These are phyloP conservation scores for Drosophila borborema DNA, from an alignment of 2,888 invertebrate genomes.

Conservation along the genomic window DNA sequence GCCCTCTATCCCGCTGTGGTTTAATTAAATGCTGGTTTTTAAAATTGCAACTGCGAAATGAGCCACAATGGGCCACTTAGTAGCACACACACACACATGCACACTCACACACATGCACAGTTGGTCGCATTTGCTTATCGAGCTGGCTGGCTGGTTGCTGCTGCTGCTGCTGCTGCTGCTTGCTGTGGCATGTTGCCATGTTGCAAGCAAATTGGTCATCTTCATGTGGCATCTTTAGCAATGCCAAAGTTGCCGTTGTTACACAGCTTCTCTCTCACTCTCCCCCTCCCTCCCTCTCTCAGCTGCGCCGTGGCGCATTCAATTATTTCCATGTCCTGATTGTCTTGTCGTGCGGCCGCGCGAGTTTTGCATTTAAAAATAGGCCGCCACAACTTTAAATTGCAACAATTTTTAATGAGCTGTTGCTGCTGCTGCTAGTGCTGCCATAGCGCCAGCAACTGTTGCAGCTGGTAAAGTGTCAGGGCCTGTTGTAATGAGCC, in stretches of 20 bases:
- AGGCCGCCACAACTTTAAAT: conserved; percentile 69
- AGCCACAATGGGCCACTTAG: conserved; percentile 79
- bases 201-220: conserved; percentile 79
- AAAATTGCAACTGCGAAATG: conserved; percentile 79
- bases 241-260: conserved; percentile 49
- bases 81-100: conserved; percentile 24
- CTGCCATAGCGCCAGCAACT: conserved; percentile 53
- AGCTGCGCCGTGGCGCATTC: conserved; percentile 65
- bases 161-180: conserved; percentile 22
- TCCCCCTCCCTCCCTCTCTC: conserved; percentile 2
- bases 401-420: conserved; percentile 77
- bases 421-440: conserved; percentile 1
- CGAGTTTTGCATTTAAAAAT: conserved; percentile 79
- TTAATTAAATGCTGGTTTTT: conserved; percentile 78
- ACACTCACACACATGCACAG: conserved; percentile 8
- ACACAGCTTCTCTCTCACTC: conserved; percentile 1
- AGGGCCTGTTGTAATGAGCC: conserved; percentile 74
- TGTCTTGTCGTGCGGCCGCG: conserved; percentile 78
- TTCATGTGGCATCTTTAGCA: conserved; percentile 68
- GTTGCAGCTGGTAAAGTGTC: conserved; percentile 65
- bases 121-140: conserved; percentile 75
- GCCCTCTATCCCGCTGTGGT: conserved; percentile 52
- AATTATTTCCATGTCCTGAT: conserved; percentile 80
- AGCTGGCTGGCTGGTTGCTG: conserved; percentile 54
- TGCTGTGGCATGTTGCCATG: conserved; percentile 67